Conservation (phyloP, 2,888 invertebrate genomes). For the Erebia palarica region DNA sequence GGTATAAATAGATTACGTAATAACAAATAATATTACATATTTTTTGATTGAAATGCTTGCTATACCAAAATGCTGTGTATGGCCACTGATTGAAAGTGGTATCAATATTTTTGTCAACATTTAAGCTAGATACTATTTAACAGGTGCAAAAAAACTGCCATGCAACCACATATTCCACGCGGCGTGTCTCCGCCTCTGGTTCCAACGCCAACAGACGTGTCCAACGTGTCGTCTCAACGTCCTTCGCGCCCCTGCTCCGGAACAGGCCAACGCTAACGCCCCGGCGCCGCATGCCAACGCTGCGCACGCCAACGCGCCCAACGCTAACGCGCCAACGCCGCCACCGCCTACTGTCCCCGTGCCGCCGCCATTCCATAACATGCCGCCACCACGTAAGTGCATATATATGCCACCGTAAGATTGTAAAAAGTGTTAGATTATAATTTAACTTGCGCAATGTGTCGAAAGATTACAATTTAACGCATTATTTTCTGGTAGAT, state of each 20-base stretch:
- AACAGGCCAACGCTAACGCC: slow-evolving; percentile 47
- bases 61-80: no score
- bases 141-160: slow-evolving; percentile 95
- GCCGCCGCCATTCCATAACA: slow-evolving; percentile 67
- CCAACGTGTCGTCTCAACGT: slow-evolving; percentile 98
- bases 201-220: slow-evolving; percentile 99
- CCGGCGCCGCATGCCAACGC: slow-evolving; percentile 46
- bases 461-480: no score
- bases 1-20: neutral
- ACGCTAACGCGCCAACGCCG: slow-evolving; percentile 44
- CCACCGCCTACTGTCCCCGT: slow-evolving; percentile 47
- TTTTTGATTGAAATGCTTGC: no score
- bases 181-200: slow-evolving; percentile 98
- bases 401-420: no score
- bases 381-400: slow-evolving; percentile 66
- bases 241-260: slow-evolving; percentile 76
- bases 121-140: neutral
- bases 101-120: neutral
- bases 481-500: no score
- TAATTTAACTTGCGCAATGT: no score
- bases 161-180: slow-evolving; percentile 99
- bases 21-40: neutral
- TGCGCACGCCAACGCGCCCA: slow-evolving; percentile 43
- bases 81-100: neutral
- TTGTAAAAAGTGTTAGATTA: no score